phyloP scores from a whole-genome alignment of 2,888 invertebrate genomes.

The Euzophera pinguis region DNA sequence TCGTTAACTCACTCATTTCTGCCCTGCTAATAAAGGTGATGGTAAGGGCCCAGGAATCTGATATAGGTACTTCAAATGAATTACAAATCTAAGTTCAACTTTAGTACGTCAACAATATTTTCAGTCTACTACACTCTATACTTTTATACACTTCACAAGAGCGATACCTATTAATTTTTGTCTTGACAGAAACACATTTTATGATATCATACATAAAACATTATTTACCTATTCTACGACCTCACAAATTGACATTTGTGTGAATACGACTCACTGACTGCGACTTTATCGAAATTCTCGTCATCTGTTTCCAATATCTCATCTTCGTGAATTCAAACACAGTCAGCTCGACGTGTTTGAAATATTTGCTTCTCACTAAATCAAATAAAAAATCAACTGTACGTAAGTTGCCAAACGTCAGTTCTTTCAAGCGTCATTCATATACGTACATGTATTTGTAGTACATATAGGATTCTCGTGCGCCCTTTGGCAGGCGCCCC shows the following conservation, averaged over 20 bases:
- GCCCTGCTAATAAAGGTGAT: too few relatives aligned
- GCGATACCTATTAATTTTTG: neutral
- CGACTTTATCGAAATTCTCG: neutral
- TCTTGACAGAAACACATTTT: neutral
- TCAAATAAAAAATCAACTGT: conserved; percentile 26
- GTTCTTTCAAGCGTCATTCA: conserved; percentile 32
- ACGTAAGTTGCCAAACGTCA: conserved; percentile 43
- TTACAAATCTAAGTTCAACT: too few relatives aligned
- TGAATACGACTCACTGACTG: neutral
- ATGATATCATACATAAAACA: neutral
- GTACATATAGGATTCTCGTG: conserved; percentile 35
- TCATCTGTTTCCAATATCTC: neutral
- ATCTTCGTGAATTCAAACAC: neutral
- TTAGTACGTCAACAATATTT: too few relatives aligned
- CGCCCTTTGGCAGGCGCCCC: conserved; percentile 55
- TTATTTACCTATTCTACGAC: neutral
- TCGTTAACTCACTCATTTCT: too few relatives aligned
- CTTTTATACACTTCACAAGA: too few relatives aligned
- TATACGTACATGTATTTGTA: conserved; percentile 28
- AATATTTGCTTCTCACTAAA: conserved; percentile 20
- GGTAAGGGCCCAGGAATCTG: too few relatives aligned
- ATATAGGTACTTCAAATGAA: too few relatives aligned
- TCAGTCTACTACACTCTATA: too few relatives aligned
- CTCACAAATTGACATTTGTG: conserved; percentile 6
- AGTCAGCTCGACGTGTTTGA: conserved; percentile 2